Evolutionary conservation across 1,140 invertebrate species (phyloP).

Genomic region (Drosophila takahashii): DNA sequence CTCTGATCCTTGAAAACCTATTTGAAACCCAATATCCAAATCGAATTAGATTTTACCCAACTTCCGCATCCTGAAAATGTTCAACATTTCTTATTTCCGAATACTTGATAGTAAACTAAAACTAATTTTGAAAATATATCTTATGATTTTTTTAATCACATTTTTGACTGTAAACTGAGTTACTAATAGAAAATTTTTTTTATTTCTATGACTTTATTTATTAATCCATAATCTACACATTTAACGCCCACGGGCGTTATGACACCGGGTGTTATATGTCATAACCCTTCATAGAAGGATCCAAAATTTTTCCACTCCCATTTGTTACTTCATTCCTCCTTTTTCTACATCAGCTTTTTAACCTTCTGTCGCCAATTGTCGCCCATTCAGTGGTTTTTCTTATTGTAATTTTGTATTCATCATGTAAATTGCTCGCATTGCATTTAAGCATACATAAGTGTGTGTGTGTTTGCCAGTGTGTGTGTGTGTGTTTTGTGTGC

Average conservation of each 20-base stretch:
- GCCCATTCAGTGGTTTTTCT: slow-evolving; percentile 57
- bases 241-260: no score
- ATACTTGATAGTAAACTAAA: no score
- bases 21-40: not conserved
- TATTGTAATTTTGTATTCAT: slow-evolving; percentile 37
- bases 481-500: slow-evolving; percentile 47
- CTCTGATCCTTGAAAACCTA: slow-evolving; percentile 19
- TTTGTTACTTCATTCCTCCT: not conserved
- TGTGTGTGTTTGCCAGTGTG: not conserved
- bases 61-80: not conserved
- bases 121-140: no score
- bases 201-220: no score
- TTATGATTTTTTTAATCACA: no score
- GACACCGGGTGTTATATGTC: no score
- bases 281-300: no score
- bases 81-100: no score
- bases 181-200: no score
- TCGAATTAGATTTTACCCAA: not conserved
- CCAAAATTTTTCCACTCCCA: no score
- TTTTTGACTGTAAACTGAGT: no score
- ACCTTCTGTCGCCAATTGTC: slow-evolving; percentile 61
- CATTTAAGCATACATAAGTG: slow-evolving; percentile 18
- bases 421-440: slow-evolving; percentile 71
- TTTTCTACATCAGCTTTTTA: slow-evolving; percentile 14
- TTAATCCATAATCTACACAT: no score